Conservation (phyloP, 2,888 invertebrate genomes). For the Habroteleia sp. region DNA sequence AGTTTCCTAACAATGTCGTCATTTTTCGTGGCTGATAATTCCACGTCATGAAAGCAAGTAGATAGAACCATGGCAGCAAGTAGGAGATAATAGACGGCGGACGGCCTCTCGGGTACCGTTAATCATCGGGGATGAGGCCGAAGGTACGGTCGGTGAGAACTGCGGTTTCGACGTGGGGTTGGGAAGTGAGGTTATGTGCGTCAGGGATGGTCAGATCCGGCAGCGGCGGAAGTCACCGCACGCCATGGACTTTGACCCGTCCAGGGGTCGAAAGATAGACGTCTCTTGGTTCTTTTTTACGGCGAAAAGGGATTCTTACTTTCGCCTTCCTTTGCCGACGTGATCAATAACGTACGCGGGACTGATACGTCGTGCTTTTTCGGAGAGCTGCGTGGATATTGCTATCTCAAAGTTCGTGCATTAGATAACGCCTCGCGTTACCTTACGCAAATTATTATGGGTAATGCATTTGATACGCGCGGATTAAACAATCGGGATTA, state of each 20-base stretch:
- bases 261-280: slow-evolving; percentile 72
- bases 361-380: too few relatives aligned
- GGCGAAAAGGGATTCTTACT: slow-evolving; percentile 32
- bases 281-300: slow-evolving; percentile 66
- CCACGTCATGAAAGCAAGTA: slow-evolving; percentile 69
- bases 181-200: slow-evolving; percentile 69
- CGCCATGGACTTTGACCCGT: slow-evolving; percentile 57
- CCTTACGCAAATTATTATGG: too few relatives aligned
- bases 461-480: too few relatives aligned
- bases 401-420: too few relatives aligned
- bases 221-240: slow-evolving; percentile 78
- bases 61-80: slow-evolving; percentile 74
- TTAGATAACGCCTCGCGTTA: too few relatives aligned
- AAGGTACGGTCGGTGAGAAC: slow-evolving; percentile 69
- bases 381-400: too few relatives aligned
- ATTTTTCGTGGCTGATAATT: slow-evolving; percentile 64
- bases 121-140: slow-evolving; percentile 76
- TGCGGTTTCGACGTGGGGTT: slow-evolving; percentile 65
- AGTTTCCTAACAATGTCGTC: slow-evolving; percentile 61
- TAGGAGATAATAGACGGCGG: slow-evolving; percentile 76
- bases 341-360: slow-evolving; percentile 30
- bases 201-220: slow-evolving; percentile 71
- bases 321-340: slow-evolving; percentile 40
- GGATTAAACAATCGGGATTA: too few relatives aligned
- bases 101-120: slow-evolving; percentile 76